Evolutionary conservation across 2,888 invertebrate genomes (phyloP), one percentile per base, ranked within the genome.

Genomic region (Gonocerus acuteangulatus): DNA sequence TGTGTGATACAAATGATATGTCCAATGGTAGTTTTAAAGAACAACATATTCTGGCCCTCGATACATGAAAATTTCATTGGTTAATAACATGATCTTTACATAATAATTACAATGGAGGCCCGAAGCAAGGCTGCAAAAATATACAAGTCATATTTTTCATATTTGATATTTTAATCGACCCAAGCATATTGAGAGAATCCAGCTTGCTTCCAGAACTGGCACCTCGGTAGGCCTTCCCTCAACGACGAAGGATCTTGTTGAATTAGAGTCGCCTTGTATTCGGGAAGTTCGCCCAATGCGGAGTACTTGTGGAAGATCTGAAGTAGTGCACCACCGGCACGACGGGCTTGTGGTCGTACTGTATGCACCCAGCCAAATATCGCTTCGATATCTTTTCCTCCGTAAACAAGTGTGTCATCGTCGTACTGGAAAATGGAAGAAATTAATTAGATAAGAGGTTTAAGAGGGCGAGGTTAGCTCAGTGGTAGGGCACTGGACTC

Each of bases 281-380:
- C 19, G n/a, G 65, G 65, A 2, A 57, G 27, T 13, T 49, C 45
- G 7, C 87, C 89, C 67, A 86, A 82, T 79, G 85, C 82, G 1
- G 89, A 87, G 70, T 82, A 92, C 69, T 86, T 82, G 73, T 89
- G 89, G 74, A 92, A 92, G 27, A 89, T 74, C 66, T 85, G 83
- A 71, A 89, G 89, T 79, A 91, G 86, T 11, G 89, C 85, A 0
- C 85, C 81, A 68, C 87, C 82, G 71, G 83, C 90, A 16, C 86
- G 79, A 44, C 85, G 80, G 71, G 89, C 87, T 2, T 42, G 22
- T 2, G 27, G 23, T n/a, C 21, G 34, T 2, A 86, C 83, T 63
- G 84, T 83, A 69, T 86, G 88, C 13, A 83, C 80, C 0, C 54
- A 54, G 3, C 87, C 89, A 48, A 92, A 78, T 67, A 92, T 90